Percentiles rank a stretch among this genome's conserved stretches.
These are phyloP conservation scores for Hoplostethus atlanticus DNA, from an alignment of 2,797 vertebrate genomes.

Conservation along the genomic window DNA sequence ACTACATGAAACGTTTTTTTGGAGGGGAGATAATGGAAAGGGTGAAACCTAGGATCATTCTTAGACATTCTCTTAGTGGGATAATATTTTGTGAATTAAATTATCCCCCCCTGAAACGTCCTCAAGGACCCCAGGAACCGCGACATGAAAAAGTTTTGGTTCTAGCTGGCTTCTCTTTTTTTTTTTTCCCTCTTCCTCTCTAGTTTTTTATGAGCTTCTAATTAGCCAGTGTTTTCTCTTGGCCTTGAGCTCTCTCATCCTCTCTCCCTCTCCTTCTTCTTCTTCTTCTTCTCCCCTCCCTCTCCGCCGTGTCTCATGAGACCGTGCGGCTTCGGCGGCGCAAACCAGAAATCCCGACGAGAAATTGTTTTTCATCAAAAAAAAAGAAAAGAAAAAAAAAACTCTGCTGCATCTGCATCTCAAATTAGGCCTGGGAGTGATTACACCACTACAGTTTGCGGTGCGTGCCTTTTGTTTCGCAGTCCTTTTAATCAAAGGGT, in stretches of 20 bases:
- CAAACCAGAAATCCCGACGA: constrained; percentile 26
- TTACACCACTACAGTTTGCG: constrained; percentile 3
- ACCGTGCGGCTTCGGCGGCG: constrained; percentile 23
- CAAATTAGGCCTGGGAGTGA: constrained; percentile 28
- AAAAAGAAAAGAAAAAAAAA: neutral
- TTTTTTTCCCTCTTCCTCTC: constrained; percentile 1
- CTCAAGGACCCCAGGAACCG: neutral
- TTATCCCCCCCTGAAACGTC: too few species aligned
- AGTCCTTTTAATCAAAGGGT: constrained; percentile 6
- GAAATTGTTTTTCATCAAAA: constrained; percentile 33
- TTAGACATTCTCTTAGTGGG: too few species aligned
- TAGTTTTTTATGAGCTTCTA: constrained; percentile 25
- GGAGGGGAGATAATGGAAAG: too few species aligned
- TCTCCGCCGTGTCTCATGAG: constrained; percentile 35
- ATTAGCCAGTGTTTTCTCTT: constrained; percentile 46
- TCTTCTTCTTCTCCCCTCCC: constrained; percentile 6
- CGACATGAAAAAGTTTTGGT: neutral
- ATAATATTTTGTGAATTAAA: too few species aligned
- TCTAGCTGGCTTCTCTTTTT: neutral
- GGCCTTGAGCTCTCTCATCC: constrained; percentile 27
- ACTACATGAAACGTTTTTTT: too few species aligned
- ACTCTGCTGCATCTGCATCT: neutral
- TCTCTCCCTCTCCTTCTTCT: neutral
- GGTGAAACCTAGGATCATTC: too few species aligned
- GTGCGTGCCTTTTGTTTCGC: constrained; percentile 29